Base-by-base conservation (phyloP, 2,797 vertebrate genomes). In the Zalophus californianus region DNA sequence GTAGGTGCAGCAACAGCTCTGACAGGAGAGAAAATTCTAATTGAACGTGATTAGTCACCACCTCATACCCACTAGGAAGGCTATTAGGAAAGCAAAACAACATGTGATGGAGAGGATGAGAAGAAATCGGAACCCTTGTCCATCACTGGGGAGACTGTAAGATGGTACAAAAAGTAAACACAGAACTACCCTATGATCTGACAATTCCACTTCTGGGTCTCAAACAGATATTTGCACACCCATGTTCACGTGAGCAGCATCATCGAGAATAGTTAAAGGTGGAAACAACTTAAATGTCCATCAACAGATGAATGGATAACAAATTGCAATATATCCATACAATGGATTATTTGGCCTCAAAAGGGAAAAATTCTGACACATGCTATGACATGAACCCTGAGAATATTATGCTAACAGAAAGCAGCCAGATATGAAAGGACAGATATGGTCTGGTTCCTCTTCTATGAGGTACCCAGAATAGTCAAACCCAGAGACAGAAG, bases 61-160 rank as follows among this genome's bases (percentile, higher is more conserved):
- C 44, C 44, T 32, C 50, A 20, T 13, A 44, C 9, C 15, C 35
- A 21, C 64, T 3, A 48, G 64, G 66, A 70, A 7, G 48, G 25
- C 50, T 38, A 6, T 27, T 35, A 41, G 23, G 10, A 48, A 86
- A 86, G 52, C 11, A 48, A 60, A 16, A 32, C 35, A 64, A 27
- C 23, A 50, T 38, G n/a, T 18, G 52, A n/a, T 6, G 23, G 27
- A 10, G 16, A 35, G 32, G 12, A 48, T 3, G 5, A 23, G 7
- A 70, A 56, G 41, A n/a, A n/a, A 41, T 0, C 3, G 4, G 86
- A 80, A 52, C 58, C 56, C 56, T 9, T 2, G 12, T 25, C 54
- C n/a, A 3, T 1, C 3, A 3, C 1, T 21, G 35, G 3, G 15
- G 44, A 41, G 29, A 41, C 72, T 2, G 3, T 5, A 62, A 54